Evolutionary conservation across 2,113 vertebrate species (phyloP).

Genomic region (Dolichallabes microphthalmus): DNA sequence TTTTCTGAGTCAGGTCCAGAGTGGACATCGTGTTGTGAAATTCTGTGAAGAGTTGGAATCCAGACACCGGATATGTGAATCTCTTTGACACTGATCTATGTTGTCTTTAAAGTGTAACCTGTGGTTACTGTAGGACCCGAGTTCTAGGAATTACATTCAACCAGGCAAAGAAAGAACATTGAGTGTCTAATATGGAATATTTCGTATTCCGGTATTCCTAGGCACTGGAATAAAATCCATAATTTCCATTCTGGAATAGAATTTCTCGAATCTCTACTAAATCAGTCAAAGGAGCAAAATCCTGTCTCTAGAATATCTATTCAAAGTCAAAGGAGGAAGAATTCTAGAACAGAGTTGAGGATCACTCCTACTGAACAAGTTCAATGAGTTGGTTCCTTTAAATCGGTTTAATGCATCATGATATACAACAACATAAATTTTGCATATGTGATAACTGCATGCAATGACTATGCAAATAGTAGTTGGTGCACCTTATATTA

Average conservation of each 20-base stretch:
- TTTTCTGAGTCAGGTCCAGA: constrained; percentile 24
- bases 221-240: not conserved
- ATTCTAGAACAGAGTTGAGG: not conserved
- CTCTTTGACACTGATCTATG: constrained; percentile 21
- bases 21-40: constrained; percentile 36
- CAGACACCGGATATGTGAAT: constrained; percentile 5
- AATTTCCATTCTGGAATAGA: not conserved
- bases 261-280: not conserved
- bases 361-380: not conserved
- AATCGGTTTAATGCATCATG: not conserved
- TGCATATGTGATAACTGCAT: not conserved
- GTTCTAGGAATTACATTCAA: not conserved
- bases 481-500: not conserved
- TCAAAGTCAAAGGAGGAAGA: no score
- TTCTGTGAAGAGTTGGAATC: constrained; percentile 50
- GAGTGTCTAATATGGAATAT: not conserved
- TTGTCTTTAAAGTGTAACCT: constrained; percentile 24
- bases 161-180: not conserved
- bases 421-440: not conserved
- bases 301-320: not conserved
- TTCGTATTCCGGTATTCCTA: not conserved
- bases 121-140: not conserved
- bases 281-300: not conserved
- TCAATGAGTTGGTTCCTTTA: not conserved
- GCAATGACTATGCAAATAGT: not conserved